Evolutionary conservation across 1,140 invertebrate species (phyloP).

Genomic region (Zaprionus ghesquierei): DNA sequence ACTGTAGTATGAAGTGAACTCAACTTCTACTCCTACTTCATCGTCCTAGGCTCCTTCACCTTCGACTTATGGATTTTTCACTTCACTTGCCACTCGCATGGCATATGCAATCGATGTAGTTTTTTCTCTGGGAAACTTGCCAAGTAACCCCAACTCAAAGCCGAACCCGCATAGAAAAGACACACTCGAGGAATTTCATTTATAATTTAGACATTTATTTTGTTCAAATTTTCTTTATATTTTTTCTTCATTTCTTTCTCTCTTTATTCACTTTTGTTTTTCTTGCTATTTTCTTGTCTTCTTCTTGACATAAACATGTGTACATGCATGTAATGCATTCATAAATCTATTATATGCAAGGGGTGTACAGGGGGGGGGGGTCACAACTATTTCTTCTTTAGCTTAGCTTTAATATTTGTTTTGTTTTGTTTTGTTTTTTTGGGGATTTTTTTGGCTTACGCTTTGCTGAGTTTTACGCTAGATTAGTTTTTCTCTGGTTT

Average conservation of each 20-base stretch:
- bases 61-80: neutral
- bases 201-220: slow-evolving; percentile 81
- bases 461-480: slow-evolving; percentile 69
- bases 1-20: neutral
- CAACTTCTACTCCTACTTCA: neutral
- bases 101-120: neutral
- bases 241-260: slow-evolving; percentile 35
- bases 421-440: slow-evolving; percentile 44
- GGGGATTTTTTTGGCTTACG: slow-evolving; percentile 63
- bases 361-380: neutral
- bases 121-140: neutral
- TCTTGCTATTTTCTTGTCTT: slow-evolving; percentile 47
- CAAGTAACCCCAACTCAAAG: neutral
- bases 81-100: neutral
- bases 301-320: slow-evolving; percentile 28
- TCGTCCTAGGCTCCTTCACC: neutral
- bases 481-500: slow-evolving; percentile 60
- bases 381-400: slow-evolving; percentile 44
- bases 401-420: slow-evolving; percentile 41
- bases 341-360: slow-evolving; percentile 6
- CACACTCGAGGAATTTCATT: slow-evolving; percentile 44
- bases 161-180: neutral
- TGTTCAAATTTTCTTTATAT: slow-evolving; percentile 51
- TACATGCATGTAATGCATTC: slow-evolving; percentile 38
- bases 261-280: slow-evolving; percentile 43